A percentile compares a stretch with the other conserved stretches of the same genome.
Evolutionary conservation across 1,140 invertebrate genomes (phyloP).

Genomic region (Drosophila suzukii): DNA sequence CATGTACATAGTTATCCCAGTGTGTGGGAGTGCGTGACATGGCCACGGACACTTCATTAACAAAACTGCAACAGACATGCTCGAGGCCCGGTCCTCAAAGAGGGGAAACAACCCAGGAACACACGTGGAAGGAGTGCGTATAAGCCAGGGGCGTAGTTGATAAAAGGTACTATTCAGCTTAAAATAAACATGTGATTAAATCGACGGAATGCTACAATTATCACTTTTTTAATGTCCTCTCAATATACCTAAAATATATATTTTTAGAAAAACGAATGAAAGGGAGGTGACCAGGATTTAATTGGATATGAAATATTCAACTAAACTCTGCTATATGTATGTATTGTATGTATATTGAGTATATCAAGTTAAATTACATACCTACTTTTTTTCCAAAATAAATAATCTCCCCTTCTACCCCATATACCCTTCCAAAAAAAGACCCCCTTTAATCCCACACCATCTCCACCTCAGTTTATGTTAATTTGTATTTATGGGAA

Average conservation of each 20-base stretch:
- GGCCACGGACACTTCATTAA: conserved; percentile 59
- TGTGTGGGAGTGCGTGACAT: conserved; percentile 48
- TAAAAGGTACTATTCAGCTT: conserved; percentile 9
- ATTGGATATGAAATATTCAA: no score
- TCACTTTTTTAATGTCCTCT: not conserved
- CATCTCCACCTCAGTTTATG: conserved; percentile 25
- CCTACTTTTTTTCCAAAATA: no score
- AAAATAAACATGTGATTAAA: conserved; percentile 14
- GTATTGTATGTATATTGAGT: no score
- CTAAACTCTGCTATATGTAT: no score
- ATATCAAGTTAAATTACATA: no score
- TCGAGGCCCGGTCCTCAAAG: not conserved
- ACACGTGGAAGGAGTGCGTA: conserved; percentile 24
- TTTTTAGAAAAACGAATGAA: no score
- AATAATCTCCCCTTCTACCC: no score
- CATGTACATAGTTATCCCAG: not conserved
- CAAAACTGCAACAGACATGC: conserved; percentile 37
- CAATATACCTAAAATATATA: not conserved
- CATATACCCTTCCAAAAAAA: not conserved
- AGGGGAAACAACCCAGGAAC: conserved; percentile 9
- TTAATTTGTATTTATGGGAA: conserved; percentile 51
- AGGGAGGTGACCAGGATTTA: no score
- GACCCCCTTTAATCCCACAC: not conserved
- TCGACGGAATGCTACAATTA: not conserved
- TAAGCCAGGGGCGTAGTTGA: conserved; percentile 12